Percentiles rank a stretch among this genome's conserved stretches.
Evolutionary conservation across 2,797 vertebrate species (phyloP).

Genomic region (Melanogrammus aeglefinus): DNA sequence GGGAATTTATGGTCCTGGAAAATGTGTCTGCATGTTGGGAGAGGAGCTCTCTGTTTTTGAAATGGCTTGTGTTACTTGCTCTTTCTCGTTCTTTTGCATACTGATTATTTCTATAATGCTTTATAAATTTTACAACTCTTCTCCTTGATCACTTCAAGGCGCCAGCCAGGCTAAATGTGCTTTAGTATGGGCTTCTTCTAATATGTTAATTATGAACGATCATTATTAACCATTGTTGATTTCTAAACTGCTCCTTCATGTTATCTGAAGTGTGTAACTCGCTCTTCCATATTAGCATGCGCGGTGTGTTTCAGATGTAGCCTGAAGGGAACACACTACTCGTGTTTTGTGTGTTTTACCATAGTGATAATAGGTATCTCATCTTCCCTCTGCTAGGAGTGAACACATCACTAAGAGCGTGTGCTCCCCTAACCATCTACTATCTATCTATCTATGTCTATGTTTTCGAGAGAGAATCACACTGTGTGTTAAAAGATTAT

Average conservation of each 20-base stretch:
- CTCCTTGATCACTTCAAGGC: neutral
- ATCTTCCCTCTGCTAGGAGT: neutral
- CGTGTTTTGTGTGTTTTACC: constrained; percentile 18
- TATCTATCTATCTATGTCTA: neutral
- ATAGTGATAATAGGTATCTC: constrained; percentile 9
- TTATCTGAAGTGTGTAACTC: neutral
- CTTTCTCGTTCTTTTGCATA: neutral
- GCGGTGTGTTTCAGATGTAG: constrained; percentile 3
- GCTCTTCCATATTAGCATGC: neutral
- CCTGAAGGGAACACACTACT: neutral
- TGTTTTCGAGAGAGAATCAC: neutral
- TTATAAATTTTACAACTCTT: neutral
- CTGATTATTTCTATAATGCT: neutral
- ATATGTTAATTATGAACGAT: neutral
- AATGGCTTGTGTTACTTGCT: neutral
- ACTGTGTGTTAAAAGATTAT: neutral
- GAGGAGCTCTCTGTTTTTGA: neutral
- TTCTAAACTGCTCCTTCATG: neutral
- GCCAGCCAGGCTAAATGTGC: neutral
- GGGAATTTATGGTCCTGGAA: neutral
- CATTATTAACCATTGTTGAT: neutral
- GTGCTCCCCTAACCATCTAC: neutral
- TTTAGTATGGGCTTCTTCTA: neutral
- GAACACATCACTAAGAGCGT: neutral
- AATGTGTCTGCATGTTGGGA: neutral